A percentile compares a stretch with the other conserved stretches of the same genome.
These are phyloP conservation scores for Chymomyza amoena DNA, from an alignment of 2,888 invertebrate genomes.

Conservation along the genomic window DNA sequence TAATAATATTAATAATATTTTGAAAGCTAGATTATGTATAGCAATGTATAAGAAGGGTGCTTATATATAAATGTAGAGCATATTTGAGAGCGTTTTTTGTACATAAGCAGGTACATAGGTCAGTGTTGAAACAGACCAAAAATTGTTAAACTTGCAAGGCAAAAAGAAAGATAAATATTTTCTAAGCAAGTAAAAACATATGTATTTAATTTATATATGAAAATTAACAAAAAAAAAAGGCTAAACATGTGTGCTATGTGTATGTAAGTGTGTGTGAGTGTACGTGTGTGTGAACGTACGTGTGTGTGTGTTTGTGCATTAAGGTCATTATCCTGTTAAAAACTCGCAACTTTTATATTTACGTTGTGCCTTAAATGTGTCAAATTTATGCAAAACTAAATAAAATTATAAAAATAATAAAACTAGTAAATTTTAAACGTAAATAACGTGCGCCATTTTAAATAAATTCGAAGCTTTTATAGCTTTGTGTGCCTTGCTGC, in stretches of 20 bases:
- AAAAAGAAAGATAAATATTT: no score
- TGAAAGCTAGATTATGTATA: slow-evolving; percentile 12
- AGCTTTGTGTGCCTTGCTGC: not conserved
- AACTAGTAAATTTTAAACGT: not conserved
- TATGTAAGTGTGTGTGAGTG: slow-evolving; percentile 1
- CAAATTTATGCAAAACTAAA: not conserved
- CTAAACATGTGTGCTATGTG: not conserved
- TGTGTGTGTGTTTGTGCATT: not conserved
- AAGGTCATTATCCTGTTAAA: slow-evolving; percentile 4
- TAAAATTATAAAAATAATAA: slow-evolving; percentile 16
- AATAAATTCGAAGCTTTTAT: not conserved
- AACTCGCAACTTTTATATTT: not conserved
- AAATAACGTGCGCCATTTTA: no score
- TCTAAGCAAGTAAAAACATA: no score
- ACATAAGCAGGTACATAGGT: not conserved
- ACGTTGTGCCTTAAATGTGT: not conserved
- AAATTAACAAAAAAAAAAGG: not conserved
- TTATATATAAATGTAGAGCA: no score
- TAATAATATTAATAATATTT: slow-evolving; percentile 11
- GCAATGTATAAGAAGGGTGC: no score
- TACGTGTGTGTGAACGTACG: slow-evolving; percentile 6
- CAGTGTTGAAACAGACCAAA: not conserved
- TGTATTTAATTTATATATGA: not conserved
- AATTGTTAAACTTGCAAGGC: not conserved
- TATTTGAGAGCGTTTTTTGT: not conserved